Evolutionary conservation across 2,797 vertebrate species (phyloP).

Genomic region (Pipistrellus pygmaeus): DNA sequence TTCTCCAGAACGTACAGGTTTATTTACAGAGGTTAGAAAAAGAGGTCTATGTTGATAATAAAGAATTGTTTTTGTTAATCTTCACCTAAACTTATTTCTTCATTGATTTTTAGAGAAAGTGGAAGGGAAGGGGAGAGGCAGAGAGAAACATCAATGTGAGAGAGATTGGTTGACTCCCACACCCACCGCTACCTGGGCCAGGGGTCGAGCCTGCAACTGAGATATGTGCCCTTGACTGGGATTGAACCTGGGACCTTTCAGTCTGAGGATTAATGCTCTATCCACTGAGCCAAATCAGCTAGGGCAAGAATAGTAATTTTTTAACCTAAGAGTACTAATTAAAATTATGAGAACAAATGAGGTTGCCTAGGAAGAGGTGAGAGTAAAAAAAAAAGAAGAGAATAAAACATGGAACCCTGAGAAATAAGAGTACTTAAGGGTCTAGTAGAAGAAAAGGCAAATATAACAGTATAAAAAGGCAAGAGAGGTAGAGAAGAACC

Average conservation of each 20-base stretch:
- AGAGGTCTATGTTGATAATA: not conserved
- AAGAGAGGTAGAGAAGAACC: not conserved
- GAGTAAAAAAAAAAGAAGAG: not conserved
- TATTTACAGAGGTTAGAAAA: not conserved
- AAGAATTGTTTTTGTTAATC: not conserved
- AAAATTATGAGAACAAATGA: conserved; percentile 27
- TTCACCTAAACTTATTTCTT: no score
- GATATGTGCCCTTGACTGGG: no score
- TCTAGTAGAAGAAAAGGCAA: not conserved
- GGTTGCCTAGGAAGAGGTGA: not conserved
- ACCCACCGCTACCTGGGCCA: no score
- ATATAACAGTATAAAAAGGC: not conserved
- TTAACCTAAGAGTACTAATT: not conserved
- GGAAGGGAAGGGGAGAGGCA: no score
- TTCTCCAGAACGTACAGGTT: not conserved
- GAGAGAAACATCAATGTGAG: no score
- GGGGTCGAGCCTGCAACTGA: no score
- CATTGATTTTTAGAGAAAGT: no score
- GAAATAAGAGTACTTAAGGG: not conserved
- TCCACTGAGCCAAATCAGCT: no score
- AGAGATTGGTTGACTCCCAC: no score
- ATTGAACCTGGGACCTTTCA: no score
- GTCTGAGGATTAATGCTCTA: no score
- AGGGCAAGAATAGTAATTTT: not conserved
- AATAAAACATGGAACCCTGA: not conserved